These are phyloP conservation scores for Corythucha ciliata DNA, from an alignment of 2,888 invertebrate genomes.

Conservation along the genomic window DNA sequence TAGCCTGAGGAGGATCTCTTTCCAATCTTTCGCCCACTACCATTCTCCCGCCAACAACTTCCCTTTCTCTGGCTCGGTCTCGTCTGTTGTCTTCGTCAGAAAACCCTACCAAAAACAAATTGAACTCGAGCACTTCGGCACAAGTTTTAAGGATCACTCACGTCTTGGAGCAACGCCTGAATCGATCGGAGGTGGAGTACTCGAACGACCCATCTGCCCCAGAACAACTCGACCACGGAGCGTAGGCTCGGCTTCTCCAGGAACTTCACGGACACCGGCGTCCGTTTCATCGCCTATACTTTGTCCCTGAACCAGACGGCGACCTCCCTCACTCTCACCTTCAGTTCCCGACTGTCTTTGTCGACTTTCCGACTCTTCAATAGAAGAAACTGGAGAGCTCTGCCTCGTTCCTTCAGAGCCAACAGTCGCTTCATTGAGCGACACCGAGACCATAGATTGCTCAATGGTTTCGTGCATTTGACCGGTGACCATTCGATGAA, in stretches of 20 bases:
- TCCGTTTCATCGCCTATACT: constrained; percentile 21
- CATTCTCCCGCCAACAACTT: constrained; percentile 27
- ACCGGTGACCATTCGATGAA: constrained; percentile 36
- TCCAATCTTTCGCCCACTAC: constrained; percentile 32
- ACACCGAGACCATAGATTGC: constrained; percentile 14
- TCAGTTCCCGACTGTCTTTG: constrained; percentile 13
- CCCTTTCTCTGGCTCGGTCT: constrained; percentile 22
- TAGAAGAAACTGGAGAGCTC: constrained; percentile 17
- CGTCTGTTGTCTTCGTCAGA: not conserved
- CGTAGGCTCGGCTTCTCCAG: constrained; percentile 27
- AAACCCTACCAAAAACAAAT: not conserved
- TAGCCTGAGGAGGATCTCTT: constrained; percentile 16
- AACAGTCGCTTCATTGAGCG: constrained; percentile 18
- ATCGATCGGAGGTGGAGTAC: constrained; percentile 22
- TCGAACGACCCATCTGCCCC: constrained; percentile 30
- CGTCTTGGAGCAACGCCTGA: constrained; percentile 12
- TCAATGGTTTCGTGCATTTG: constrained; percentile 29
- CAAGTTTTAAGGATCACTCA: constrained; percentile 13
- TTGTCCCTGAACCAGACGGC: constrained; percentile 26
- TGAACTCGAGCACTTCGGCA: constrained; percentile 10
- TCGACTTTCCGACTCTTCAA: no score
- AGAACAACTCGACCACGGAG: constrained; percentile 37
- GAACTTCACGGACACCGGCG: constrained; percentile 38
- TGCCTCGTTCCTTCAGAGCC: constrained; percentile 11
- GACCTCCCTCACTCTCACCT: constrained; percentile 22